phyloP scores from a whole-genome alignment of 2,113 vertebrate genomes.

The Vombatus ursinus region DNA sequence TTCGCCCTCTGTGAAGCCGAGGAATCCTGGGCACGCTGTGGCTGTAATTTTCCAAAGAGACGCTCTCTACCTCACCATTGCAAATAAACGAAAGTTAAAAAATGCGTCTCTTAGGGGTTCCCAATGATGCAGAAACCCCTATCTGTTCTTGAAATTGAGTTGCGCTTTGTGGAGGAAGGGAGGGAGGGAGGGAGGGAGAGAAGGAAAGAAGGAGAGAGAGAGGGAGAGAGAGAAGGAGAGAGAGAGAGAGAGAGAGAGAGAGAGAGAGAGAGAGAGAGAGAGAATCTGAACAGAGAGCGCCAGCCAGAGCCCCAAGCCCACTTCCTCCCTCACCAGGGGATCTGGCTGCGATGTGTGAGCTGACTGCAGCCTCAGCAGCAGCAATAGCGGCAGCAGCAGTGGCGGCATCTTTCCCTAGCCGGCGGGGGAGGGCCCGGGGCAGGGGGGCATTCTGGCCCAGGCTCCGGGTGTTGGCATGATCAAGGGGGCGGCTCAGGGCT shows the following conservation, averaged over 20 bases:
- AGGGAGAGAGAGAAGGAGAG: neutral
- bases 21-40: neutral
- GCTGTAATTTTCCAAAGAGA: constrained; percentile 70
- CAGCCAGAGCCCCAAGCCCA: constrained; percentile 50
- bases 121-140: constrained; percentile 46
- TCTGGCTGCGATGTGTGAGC: constrained; percentile 63
- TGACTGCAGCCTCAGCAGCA: constrained; percentile 60
- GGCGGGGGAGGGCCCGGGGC: constrained; percentile 73
- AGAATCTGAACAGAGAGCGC: neutral
- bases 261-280: constrained; percentile 29
- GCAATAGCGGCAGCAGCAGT: neutral
- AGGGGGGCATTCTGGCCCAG: constrained; percentile 64
- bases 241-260: constrained; percentile 19
- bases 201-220: too few species aligned
- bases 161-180: constrained; percentile 30
- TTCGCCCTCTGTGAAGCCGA: too few species aligned
- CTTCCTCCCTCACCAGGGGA: constrained; percentile 63
- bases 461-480: constrained; percentile 66
- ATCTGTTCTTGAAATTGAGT: constrained; percentile 3
- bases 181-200: neutral
- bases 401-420: constrained; percentile 68
- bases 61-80: constrained; percentile 27
- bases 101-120: constrained; percentile 33
- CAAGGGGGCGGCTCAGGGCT: constrained; percentile 64
- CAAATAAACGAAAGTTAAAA: constrained; percentile 72